Evolutionary conservation across 2,888 invertebrate species (phyloP), one percentile per base, ranked within the genome.

Genomic region (Eilema sororculum): DNA sequence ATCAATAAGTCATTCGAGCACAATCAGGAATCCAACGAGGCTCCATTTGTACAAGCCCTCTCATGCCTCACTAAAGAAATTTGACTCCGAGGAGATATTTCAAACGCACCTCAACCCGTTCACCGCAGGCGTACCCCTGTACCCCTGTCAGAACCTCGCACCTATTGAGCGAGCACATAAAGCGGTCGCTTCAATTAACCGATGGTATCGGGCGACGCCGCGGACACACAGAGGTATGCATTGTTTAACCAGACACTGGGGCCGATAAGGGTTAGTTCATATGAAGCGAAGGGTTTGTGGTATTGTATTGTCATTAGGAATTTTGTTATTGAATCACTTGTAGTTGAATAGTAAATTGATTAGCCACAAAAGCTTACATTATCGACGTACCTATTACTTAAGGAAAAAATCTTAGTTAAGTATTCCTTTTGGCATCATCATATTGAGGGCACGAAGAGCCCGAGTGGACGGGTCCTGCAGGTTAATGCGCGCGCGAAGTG

Each of bases 151-250:
- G 52, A 46, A 67, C 33, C 58, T 56, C 33, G 13, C 65, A 41
- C 59, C 66, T 67, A 67, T 67, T 64, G 46, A 67, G 24, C 20
- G 67, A 28, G 41, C 56, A 73, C 65, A 68, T 62, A 24, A 69
- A 60, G 65, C 65, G 69, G 60, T 68, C 73, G 68, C 59, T 74
- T 81, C 64, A 76, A 79, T 79, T 76, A 74, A 72, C 62, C 20
- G 69, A 68, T 68, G 67, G 69, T 69, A 76, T 69, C 59, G 56
- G 25, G 57, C 25, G 41, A 61, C 58, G 58, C 67, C 69, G 56
- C 20, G 62, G 46, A 56, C 57, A 56, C 20, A 28, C 63, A 58
- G 52, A 57, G 68, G 79, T 68, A 41, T 70, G 60, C 61, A 67
- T 80, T 79, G 76, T 78, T 72, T 69, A 60, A 52, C 22, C 62